Evolutionary conservation across 64 coral and sea anemone species (phyloP).

Genomic region (Catalaphyllia jardinei): DNA sequence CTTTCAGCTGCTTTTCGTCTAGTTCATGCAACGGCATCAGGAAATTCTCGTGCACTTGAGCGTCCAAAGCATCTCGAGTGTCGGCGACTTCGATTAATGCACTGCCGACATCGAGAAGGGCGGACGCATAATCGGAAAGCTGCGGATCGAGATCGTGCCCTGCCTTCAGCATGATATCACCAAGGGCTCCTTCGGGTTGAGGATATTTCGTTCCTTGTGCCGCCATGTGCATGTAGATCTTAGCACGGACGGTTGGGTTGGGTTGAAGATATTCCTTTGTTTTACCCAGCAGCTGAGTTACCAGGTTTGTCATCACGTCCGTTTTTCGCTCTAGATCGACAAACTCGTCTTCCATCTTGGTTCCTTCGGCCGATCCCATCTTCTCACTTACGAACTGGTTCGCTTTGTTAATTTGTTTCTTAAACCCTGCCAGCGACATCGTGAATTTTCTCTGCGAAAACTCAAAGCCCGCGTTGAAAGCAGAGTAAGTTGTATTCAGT

Average conservation of each 20-base stretch:
- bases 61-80: slow-evolving; percentile 59
- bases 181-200: slow-evolving; percentile 73
- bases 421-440: slow-evolving; percentile 84
- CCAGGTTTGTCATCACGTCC: slow-evolving; percentile 76
- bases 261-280: slow-evolving; percentile 93
- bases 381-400: slow-evolving; percentile 96
- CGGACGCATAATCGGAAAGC: slow-evolving; percentile 77
- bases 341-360: slow-evolving; percentile 88
- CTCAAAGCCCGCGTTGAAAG: background rate
- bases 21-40: slow-evolving; percentile 65
- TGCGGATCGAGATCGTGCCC: slow-evolving; percentile 73
- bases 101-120: slow-evolving; percentile 82
- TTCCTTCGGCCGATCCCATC: slow-evolving; percentile 93
- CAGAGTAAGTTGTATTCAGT: background rate
- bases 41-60: slow-evolving; percentile 80
- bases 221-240: slow-evolving; percentile 85
- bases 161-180: slow-evolving; percentile 79
- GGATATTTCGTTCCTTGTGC: slow-evolving; percentile 59
- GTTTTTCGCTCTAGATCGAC: slow-evolving; percentile 88
- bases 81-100: slow-evolving; percentile 80
- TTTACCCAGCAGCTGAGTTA: slow-evolving; percentile 74
- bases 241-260: slow-evolving; percentile 73
- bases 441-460: background rate
- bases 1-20: slow-evolving; percentile 78
- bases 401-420: slow-evolving; percentile 96